These are phyloP conservation scores for Drosophila virilis DNA, from an alignment of 1,140 invertebrate species.

Conservation along the genomic window DNA sequence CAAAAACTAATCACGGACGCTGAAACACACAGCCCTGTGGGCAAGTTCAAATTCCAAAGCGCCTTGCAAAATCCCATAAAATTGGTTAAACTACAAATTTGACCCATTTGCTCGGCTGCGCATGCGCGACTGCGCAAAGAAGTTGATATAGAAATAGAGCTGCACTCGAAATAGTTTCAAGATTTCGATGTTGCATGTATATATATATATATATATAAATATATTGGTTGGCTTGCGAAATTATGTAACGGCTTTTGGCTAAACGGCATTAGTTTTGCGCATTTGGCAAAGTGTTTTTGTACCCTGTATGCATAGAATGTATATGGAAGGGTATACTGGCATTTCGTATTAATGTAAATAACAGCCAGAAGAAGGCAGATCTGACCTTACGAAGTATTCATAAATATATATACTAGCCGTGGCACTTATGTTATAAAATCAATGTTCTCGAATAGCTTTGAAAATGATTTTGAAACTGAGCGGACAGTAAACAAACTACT, in stretches of 20 bases:
- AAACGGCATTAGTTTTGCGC: constrained; percentile 60
- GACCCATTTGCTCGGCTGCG: constrained; percentile 70
- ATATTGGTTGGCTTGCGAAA: constrained; percentile 39
- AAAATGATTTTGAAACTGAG: no score
- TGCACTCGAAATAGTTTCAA: constrained; percentile 66
- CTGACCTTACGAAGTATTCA: no score
- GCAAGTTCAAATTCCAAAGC: constrained; percentile 16
- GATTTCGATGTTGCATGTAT: constrained; percentile 20
- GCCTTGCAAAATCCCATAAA: constrained; percentile 40
- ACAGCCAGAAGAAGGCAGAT: no score
- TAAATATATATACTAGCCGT: no score
- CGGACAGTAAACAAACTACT: no score
- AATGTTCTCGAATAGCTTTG: no score
- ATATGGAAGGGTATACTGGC: no score
- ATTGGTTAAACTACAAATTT: constrained; percentile 43
- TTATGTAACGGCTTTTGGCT: constrained; percentile 77
- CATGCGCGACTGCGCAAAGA: constrained; percentile 59
- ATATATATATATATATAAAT: neutral
- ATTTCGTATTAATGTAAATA: no score
- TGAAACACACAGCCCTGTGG: constrained; percentile 10
- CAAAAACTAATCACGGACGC: constrained; percentile 15
- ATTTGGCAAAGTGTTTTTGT: constrained; percentile 46
- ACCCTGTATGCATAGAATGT: neutral
- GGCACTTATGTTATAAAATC: no score
- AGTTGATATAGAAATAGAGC: constrained; percentile 34